Percentiles rank a stretch among this genome's conserved stretches.
Conservation (phyloP, 2,888 invertebrate genomes). For the Conops quadrifasciatus region DNA sequence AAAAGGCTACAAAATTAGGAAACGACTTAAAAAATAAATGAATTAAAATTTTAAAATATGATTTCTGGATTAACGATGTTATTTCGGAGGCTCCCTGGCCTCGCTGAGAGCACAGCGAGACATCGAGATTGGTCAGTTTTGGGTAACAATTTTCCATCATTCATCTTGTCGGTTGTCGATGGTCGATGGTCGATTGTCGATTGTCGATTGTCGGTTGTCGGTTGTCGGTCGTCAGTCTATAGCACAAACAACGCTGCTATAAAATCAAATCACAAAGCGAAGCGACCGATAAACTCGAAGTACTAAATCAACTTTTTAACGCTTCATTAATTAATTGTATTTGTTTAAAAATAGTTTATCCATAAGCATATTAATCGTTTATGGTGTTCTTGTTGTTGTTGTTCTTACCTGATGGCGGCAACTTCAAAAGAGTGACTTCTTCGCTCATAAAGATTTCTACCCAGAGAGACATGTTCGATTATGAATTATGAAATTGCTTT, state of each 20-base stretch:
- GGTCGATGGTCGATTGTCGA: slow-evolving; percentile 3
- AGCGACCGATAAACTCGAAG: slow-evolving; percentile 11
- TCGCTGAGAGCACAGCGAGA: background rate
- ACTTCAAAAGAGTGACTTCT: slow-evolving; percentile 25
- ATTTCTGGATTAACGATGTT: slow-evolving; percentile 35
- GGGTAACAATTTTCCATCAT: slow-evolving; percentile 39
- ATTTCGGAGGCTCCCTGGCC: slow-evolving; percentile 9
- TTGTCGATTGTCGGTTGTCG: slow-evolving; percentile 21
- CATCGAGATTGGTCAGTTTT: slow-evolving; percentile 12
- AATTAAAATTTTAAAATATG: slow-evolving; percentile 31
- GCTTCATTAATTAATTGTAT: slow-evolving; percentile 51
- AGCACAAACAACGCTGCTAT: slow-evolving; percentile 33
- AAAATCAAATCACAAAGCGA: slow-evolving; percentile 38
- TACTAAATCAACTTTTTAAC: slow-evolving; percentile 43
- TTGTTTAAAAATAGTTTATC: slow-evolving; percentile 49
- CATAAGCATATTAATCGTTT: slow-evolving; percentile 38
- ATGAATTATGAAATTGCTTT: slow-evolving; percentile 25
- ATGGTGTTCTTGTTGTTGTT: slow-evolving; percentile 30
- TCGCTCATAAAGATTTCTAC: no score
- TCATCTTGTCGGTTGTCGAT: slow-evolving; percentile 39
- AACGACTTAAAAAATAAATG: slow-evolving; percentile 20
- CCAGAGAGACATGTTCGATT: slow-evolving; percentile 12
- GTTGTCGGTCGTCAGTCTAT: slow-evolving; percentile 17
- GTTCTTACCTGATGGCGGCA: slow-evolving; percentile 28
- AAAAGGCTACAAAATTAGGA: slow-evolving; percentile 26